Conservation (phyloP, 2,113 vertebrate species). For the Cochlearius cochlearius region DNA sequence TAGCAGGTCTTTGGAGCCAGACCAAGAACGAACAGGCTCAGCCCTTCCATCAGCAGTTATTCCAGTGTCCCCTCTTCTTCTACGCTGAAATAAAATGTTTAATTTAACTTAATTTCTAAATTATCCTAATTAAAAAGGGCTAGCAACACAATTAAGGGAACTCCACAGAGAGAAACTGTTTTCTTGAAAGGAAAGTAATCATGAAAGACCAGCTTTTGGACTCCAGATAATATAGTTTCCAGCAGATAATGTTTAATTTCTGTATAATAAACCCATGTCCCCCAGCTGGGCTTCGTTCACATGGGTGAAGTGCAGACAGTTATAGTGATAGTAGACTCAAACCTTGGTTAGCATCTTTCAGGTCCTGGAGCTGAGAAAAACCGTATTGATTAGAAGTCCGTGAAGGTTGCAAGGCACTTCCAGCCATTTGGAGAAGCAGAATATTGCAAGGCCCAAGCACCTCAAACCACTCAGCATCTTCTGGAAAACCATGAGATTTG, state of each 20-base stretch:
- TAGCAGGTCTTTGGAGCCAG: neutral
- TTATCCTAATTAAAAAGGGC: conserved; percentile 37
- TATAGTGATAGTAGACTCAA: neutral
- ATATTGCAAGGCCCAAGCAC: neutral
- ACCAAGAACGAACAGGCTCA: neutral
- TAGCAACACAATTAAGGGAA: neutral
- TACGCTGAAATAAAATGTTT: neutral
- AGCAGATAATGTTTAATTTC: conserved; percentile 13
- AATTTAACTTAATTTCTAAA: conserved; percentile 16
- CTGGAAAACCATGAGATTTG: neutral
- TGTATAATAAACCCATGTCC: neutral
- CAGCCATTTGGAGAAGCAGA: neutral
- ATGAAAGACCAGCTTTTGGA: neutral
- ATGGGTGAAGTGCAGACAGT: neutral
- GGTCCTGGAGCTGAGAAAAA: neutral
- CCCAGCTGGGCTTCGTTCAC: neutral
- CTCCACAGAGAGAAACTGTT: neutral
- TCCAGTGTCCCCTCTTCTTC: neutral
- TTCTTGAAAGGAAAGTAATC: neutral
- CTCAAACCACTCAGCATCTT: neutral
- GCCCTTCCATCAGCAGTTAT: neutral
- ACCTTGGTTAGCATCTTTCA: neutral
- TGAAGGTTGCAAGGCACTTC: neutral
- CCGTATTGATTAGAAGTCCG: neutral
- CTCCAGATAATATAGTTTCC: neutral